phyloP scores from a whole-genome alignment of 2,797 vertebrate genomes.

The Hemitrygon akajei region DNA sequence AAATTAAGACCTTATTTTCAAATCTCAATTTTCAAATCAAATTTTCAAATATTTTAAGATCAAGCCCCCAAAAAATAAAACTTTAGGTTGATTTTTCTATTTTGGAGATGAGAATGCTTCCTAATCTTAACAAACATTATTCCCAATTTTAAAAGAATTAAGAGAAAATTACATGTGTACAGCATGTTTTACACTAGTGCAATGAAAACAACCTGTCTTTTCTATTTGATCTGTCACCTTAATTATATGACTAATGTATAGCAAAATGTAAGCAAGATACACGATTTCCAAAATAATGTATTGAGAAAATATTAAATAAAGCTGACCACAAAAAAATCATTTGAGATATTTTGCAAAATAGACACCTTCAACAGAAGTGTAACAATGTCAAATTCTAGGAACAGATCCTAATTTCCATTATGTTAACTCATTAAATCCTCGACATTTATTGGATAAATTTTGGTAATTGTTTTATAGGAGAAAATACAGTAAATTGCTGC shows the following conservation, averaged over 20 bases:
- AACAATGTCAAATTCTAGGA: neutral
- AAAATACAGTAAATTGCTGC: neutral
- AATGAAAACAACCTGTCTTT: neutral
- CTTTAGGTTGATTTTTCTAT: neutral
- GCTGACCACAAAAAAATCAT: neutral
- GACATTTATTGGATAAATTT: neutral
- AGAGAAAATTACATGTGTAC: neutral
- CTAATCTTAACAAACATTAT: neutral
- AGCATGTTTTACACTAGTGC: neutral
- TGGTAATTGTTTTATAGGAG: neutral
- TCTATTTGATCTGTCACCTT: neutral
- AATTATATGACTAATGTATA: neutral
- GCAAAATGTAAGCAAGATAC: neutral
- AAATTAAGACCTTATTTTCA: neutral
- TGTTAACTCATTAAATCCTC: neutral
- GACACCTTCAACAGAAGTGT: neutral
- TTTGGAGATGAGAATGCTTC: neutral
- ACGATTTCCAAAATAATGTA: slow-evolving; percentile 1
- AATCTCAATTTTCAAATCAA: too few species aligned
- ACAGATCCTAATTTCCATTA: neutral
- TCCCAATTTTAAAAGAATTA: neutral
- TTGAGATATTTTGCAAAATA: neutral
- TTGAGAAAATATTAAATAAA: neutral
- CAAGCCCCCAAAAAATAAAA: neutral
- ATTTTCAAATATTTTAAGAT: too few species aligned